Evolutionary conservation across 2,888 invertebrate genomes (phyloP), one percentile per base, ranked within the genome.

Genomic region (Spodoptera picta): DNA sequence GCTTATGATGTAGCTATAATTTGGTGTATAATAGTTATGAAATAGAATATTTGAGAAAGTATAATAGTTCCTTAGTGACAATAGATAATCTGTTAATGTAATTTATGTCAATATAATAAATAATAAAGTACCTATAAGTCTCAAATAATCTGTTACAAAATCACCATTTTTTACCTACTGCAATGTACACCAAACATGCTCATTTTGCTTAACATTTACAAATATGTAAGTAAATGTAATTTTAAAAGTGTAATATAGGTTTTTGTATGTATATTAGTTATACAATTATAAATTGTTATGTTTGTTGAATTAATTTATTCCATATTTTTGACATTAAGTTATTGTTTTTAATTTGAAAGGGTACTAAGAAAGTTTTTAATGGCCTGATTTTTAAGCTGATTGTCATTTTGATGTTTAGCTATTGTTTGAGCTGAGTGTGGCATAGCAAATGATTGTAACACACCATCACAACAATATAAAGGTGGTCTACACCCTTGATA

Each of bases 261-360:
- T 60, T 11, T 9, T 36, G 4, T 36, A 36, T 59, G 31, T 58
- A 61, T 36, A 56, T 50, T 67, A 59, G 49, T 58, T 65, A 54
- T 73, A 81, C 62, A 69, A 19, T 19, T 61, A 68, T 66, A 61
- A 74, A 78, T 79, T 74, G 71, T 79, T 83, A 73, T 68, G 70
- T 82, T 77, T 73, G 68, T 71, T 59, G 80, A 67, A 69, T 78
- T 82, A 74, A 77, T 82, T 82, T 80, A 81, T 82, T 79, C 77
- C 77, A 73, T 70, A 77, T 81, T 81, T 80, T 75, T 76, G 81
- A 79, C 80, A 63, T 48, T 44, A 49, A 47, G 44, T 54, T 42
- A 47, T 53, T 52, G 36, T 36, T 36, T 36, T 36, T 36, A 36
- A 36, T 36, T 27, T 6, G 36, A 36, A 7, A 36, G 36, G 36